These are phyloP conservation scores for Callospermophilus lateralis DNA, from an alignment of 2,113 vertebrate species.

Conservation along the genomic window DNA sequence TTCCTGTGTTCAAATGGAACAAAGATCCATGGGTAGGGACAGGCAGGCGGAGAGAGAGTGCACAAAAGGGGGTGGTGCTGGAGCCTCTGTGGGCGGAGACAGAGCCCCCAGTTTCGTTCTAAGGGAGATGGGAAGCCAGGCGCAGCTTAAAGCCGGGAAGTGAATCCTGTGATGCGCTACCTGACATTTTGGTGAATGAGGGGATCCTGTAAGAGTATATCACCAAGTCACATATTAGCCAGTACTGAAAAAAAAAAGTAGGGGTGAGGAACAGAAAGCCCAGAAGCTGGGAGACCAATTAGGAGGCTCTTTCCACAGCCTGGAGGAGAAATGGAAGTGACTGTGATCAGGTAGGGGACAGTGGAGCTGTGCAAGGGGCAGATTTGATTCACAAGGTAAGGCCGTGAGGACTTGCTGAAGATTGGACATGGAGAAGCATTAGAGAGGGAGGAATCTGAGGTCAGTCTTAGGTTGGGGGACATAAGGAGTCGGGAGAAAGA, in stretches of 20 bases:
- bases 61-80: not conserved
- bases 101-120: not conserved
- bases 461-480: not conserved
- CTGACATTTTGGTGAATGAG: not conserved
- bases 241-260: not conserved
- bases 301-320: not conserved
- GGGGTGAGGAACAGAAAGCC: accelerated
- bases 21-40: not conserved
- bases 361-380: not conserved
- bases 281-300: not conserved
- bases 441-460: not conserved
- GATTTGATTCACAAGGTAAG: not conserved
- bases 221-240: no score
- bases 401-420: not conserved
- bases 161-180: not conserved
- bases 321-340: not conserved
- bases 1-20: not conserved
- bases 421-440: not conserved
- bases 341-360: not conserved
- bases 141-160: not conserved
- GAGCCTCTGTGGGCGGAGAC: not conserved
- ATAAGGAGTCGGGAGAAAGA: not conserved
- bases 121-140: not conserved
- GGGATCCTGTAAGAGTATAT: not conserved
- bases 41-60: accelerated